phyloP scores from a whole-genome alignment of 2,113 vertebrate genomes.

The Trachemys scripta region DNA sequence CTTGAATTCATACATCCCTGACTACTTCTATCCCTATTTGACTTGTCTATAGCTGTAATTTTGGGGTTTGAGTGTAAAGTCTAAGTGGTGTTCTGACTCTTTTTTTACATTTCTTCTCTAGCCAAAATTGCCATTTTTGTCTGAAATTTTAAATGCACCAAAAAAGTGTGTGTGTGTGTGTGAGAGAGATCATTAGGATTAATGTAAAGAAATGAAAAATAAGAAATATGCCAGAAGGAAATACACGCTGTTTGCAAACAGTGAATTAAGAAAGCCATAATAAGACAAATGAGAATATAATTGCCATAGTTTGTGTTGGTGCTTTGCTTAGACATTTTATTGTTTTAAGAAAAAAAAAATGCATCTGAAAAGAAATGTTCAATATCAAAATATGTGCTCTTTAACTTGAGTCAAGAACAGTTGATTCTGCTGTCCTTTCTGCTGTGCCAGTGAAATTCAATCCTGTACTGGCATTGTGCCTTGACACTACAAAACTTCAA shows the following conservation, averaged over 20 bases:
- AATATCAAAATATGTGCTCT: neutral
- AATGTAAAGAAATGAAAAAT: neutral
- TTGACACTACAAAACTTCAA: neutral
- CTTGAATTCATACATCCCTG: too few species aligned
- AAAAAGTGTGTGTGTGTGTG: too few species aligned
- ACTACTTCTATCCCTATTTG: too few species aligned
- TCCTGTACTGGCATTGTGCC: neutral
- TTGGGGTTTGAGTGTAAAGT: too few species aligned
- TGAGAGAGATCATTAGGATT: neutral
- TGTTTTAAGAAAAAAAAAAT: neutral
- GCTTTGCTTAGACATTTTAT: neutral
- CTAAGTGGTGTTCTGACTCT: too few species aligned
- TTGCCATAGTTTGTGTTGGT: slow-evolving; percentile 7
- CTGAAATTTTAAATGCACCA: too few species aligned
- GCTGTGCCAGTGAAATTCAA: neutral
- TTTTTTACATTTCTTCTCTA: too few species aligned
- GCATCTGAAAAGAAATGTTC: neutral
- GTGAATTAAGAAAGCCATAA: slow-evolving; percentile 10
- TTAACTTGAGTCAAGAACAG: too few species aligned
- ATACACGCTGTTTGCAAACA: neutral
- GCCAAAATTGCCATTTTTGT: too few species aligned
- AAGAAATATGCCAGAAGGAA: neutral
- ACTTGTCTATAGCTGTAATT: too few species aligned
- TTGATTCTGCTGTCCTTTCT: neutral
- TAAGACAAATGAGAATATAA: neutral